Conservation (phyloP, 2,797 vertebrate genomes). For the Muscicapa comitata region DNA sequence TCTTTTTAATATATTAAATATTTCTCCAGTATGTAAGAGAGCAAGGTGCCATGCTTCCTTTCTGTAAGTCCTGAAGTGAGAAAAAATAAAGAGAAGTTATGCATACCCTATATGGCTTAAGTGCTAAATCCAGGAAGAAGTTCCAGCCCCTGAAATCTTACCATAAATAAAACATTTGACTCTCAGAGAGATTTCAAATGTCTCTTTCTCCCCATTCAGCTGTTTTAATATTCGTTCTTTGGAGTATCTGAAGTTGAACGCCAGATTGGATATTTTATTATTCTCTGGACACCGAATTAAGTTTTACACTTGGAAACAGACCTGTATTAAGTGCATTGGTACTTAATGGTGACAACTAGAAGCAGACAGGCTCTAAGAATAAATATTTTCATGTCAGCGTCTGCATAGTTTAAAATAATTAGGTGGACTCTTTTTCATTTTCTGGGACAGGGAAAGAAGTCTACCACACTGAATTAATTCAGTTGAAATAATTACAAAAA, state of each 20-base stretch:
- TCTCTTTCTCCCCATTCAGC: not conserved
- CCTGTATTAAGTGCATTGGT: not conserved
- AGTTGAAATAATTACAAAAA: not conserved
- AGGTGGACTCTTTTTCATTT: fast-evolving
- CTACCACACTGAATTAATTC: not conserved
- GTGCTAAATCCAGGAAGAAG: not conserved
- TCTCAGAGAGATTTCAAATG: not conserved
- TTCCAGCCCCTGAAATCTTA: not conserved
- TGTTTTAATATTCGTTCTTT: not conserved
- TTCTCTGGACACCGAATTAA: not conserved
- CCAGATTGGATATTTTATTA: not conserved
- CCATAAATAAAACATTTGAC: not conserved
- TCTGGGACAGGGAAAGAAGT: not conserved
- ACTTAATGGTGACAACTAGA: not conserved
- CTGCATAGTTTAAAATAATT: not conserved
- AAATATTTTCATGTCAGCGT: not conserved
- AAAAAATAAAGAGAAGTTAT: not conserved
- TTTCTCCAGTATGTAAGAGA: not conserved
- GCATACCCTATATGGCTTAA: fast-evolving
- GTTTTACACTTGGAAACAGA: not conserved
- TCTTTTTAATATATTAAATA: not conserved
- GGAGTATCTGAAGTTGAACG: not conserved
- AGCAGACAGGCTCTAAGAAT: not conserved
- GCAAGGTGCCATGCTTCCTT: not conserved
- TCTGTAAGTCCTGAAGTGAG: not conserved